A percentile compares a stretch with the other conserved stretches of the same genome.
These are phyloP conservation scores for Matsumyia berberina DNA, from an alignment of 2,888 invertebrate genomes.

Conservation along the genomic window DNA sequence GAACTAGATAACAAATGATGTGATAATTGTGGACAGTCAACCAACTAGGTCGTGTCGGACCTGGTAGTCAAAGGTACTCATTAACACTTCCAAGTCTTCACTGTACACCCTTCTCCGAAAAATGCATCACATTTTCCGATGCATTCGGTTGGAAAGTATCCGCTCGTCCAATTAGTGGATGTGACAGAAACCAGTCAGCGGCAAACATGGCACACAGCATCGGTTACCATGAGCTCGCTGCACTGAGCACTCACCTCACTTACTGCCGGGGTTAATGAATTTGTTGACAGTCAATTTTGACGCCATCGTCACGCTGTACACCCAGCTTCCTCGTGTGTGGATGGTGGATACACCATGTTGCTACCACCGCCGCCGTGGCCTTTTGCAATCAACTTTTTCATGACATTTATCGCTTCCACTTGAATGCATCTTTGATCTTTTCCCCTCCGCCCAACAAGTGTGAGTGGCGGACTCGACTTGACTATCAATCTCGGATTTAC, in stretches of 20 bases:
- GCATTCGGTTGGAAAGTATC: conserved; percentile 44
- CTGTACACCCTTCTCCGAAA: conserved; percentile 41
- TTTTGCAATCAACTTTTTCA: conserved; percentile 63
- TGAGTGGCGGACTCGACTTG: neutral
- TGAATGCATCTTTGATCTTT: conserved; percentile 50
- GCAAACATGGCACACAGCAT: conserved; percentile 55
- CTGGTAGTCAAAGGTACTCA: conserved; percentile 60
- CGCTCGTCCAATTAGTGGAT: conserved; percentile 66
- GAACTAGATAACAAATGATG: conserved; percentile 68
- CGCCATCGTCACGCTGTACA: conserved; percentile 71
- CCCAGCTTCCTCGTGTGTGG: conserved; percentile 31
- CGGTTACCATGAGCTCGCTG: conserved; percentile 18
- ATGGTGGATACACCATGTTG: conserved; percentile 11
- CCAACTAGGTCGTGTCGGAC: conserved; percentile 55
- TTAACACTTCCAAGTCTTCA: conserved; percentile 61
- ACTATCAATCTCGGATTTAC: conserved; percentile 40
- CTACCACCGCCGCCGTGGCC: conserved; percentile 14
- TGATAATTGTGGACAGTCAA: conserved; percentile 63
- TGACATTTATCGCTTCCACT: conserved; percentile 70
- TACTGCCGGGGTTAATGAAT: conserved; percentile 69
- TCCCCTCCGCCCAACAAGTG: conserved; percentile 7
- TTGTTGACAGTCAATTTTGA: conserved; percentile 75
- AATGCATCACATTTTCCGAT: conserved; percentile 38
- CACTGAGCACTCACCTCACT: conserved; percentile 44
- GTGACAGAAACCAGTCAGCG: conserved; percentile 55